Base-by-base conservation (phyloP, 2,888 invertebrate species). In the Rambutsinella grinnellia region DNA sequence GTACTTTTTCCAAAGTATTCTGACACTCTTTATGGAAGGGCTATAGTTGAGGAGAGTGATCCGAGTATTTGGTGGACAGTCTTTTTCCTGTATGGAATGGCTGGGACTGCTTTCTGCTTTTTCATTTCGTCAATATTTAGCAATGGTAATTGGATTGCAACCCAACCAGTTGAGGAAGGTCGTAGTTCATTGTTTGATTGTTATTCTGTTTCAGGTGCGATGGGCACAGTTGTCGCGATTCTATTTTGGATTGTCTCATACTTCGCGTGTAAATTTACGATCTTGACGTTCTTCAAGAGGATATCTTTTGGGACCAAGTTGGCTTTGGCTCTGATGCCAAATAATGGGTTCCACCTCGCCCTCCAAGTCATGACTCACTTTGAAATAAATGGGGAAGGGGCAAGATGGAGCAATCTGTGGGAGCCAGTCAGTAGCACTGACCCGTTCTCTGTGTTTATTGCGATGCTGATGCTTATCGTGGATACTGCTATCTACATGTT, bases 401-500 rank as follows among this genome's bases (percentile, higher is more conserved):
- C 86, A 6, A 85, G 85, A 26, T 88, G 87, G 86, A 70, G 76
- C 36, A 86, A 86, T 72, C 26, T 88, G 6, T 84, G 76, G 44
- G 78, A 76, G 27, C 85, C 85, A 15, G 83, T 85, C 15, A 85
- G 84, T 71, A 84, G 85, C 6, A 83, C 85, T 56, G 87, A 87
- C 71, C 80, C 81, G 23, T 76, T 85, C 3, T 85, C 85, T 8
- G 80, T 87, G 74, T 85, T 81, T 23, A 87, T 88, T 86, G 56
- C 85, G 85, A 85, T 79, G 3, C 19, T 78, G 5, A 81, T 84
- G 78, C 69, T 84, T 10, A 58, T 84, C 15, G 61, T 84, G 23
- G 82, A 82, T 57, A 86, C 87, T 3, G 47, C 89, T 13, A 57
- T 91, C 3, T 90, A 89, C 82, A 84, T 87, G 51, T 24, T 89